Evolutionary conservation across 2,113 vertebrate genomes (phyloP).

Genomic region (Coptodon rendalli): DNA sequence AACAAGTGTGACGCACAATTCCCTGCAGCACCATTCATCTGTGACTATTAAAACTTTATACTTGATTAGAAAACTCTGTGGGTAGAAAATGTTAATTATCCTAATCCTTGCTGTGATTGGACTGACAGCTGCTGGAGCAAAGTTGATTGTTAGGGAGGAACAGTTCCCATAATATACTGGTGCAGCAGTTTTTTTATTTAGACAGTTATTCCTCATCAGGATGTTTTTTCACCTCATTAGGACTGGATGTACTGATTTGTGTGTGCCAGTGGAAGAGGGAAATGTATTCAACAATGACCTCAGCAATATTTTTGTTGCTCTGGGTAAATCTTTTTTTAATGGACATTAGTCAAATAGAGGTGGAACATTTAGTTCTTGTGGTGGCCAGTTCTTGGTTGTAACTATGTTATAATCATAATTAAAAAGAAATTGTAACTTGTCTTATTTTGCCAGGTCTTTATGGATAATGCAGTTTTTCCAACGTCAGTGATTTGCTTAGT

Average conservation of each 20-base stretch:
- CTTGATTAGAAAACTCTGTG: conserved; percentile 42
- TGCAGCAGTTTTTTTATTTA: background rate
- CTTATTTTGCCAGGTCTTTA: background rate
- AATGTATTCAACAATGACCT: background rate
- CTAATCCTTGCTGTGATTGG: conserved; percentile 44
- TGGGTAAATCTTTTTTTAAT: background rate
- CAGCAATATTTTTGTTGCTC: background rate
- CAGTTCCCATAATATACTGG: background rate
- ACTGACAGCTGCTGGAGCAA: conserved; percentile 25
- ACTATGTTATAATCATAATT: background rate
- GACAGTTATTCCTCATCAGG: background rate
- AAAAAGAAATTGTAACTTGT: background rate
- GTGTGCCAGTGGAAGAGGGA: background rate
- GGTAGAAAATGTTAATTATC: conserved; percentile 51
- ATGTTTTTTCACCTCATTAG: background rate
- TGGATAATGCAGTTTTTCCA: background rate
- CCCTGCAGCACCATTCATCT: conserved; percentile 17
- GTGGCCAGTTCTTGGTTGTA: background rate
- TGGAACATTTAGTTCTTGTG: background rate
- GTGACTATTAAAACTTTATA: conserved; percentile 49
- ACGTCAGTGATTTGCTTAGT: accelerated
- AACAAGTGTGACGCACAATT: background rate
- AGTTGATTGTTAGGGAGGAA: conserved; percentile 15
- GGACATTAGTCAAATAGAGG: background rate
- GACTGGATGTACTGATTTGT: background rate